Percentiles rank a stretch among this genome's conserved stretches.
phyloP scores from a whole-genome alignment of 2,113 vertebrate species.

The Urocitellus parryii region DNA sequence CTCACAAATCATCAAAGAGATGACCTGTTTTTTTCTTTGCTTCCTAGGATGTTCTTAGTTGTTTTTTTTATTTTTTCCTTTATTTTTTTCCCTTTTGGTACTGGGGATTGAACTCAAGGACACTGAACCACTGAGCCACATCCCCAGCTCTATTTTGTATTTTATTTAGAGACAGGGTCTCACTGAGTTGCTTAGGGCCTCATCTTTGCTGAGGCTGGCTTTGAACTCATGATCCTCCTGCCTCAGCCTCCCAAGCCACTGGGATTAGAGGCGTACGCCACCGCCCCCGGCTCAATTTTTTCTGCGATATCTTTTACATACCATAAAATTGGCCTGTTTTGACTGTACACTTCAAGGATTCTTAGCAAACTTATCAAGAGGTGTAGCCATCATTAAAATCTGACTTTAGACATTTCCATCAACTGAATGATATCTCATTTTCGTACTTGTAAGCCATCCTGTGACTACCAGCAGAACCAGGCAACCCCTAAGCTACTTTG shows the following conservation, averaged over 20 bases:
- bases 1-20: background rate
- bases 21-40: background rate
- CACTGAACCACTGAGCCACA: too few species aligned
- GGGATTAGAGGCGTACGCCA: background rate
- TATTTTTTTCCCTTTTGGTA: too few species aligned
- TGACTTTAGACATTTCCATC: background rate
- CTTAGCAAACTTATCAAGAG: background rate
- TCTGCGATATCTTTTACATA: background rate
- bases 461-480: background rate
- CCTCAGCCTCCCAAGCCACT: too few species aligned
- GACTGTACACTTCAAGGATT: background rate
- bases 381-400: background rate
- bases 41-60: background rate
- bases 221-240: too few species aligned
- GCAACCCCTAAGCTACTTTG: background rate
- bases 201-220: too few species aligned
- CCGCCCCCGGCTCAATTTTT: background rate
- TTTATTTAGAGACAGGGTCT: too few species aligned
- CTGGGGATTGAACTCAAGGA: too few species aligned
- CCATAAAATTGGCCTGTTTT: background rate
- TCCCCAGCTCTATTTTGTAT: too few species aligned
- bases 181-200: too few species aligned
- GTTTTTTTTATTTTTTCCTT: too few species aligned
- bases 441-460: background rate
- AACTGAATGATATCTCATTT: background rate